These are phyloP conservation scores for Anoplophora glabripennis DNA, from an alignment of 1,140 invertebrate genomes.

Conservation along the genomic window DNA sequence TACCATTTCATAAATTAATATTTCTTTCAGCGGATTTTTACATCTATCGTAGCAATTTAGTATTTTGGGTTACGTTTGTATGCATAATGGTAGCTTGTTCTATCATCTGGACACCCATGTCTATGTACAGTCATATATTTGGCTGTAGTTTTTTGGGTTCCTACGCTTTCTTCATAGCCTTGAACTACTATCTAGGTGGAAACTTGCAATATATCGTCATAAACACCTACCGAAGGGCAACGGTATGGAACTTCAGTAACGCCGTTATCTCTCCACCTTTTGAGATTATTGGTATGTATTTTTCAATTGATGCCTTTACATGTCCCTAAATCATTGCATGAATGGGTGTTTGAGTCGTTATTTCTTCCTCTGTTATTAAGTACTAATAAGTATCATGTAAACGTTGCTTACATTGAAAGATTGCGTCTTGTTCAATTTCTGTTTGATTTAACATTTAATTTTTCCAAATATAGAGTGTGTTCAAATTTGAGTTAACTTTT, in stretches of 20 bases:
- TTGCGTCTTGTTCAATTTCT: too few relatives aligned
- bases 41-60: slow-evolving; percentile 55
- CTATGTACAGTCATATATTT: slow-evolving; percentile 59
- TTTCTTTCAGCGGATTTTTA: slow-evolving; percentile 54
- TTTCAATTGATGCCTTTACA: too few relatives aligned
- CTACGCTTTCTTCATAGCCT: slow-evolving; percentile 59
- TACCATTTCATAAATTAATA: too few relatives aligned
- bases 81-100: slow-evolving; percentile 54
- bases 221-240: slow-evolving; percentile 61
- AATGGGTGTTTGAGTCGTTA: background rate
- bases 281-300: slow-evolving; percentile 57
- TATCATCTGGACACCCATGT: slow-evolving; percentile 53
- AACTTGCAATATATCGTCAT: slow-evolving; percentile 69
- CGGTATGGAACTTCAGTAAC: slow-evolving; percentile 56
- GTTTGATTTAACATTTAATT: too few relatives aligned
- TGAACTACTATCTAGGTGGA: slow-evolving; percentile 64
- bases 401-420: background rate
- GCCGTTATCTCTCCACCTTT: slow-evolving; percentile 62
- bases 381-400: too few relatives aligned
- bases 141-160: slow-evolving; percentile 61
- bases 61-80: slow-evolving; percentile 63
- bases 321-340: too few relatives aligned
- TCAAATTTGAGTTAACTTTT: too few relatives aligned
- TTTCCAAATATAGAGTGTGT: too few relatives aligned
- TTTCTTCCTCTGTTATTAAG: background rate